Evolutionary conservation across 2,888 invertebrate species (phyloP).

Genomic region (Drosophila ustulata): DNA sequence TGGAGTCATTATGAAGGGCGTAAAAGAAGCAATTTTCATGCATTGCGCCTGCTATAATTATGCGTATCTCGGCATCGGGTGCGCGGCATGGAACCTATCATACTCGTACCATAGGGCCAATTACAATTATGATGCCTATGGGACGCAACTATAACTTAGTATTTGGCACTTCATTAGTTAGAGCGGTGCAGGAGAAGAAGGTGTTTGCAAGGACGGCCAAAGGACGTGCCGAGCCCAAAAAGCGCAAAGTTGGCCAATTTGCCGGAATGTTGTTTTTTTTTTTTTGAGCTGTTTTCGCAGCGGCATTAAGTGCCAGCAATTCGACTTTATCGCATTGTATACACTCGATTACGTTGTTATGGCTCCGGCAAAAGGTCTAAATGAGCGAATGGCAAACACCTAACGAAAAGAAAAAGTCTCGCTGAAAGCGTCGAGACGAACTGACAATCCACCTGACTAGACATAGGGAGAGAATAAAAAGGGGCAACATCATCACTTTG

Average conservation of each 20-base stretch:
- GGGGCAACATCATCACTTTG: slow-evolving; percentile 56
- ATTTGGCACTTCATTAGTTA: slow-evolving; percentile 53
- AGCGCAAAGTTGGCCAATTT: slow-evolving; percentile 63
- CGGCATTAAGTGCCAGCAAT: slow-evolving; percentile 60
- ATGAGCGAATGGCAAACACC: slow-evolving; percentile 41
- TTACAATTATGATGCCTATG: slow-evolving; percentile 50
- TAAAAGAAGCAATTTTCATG: slow-evolving; percentile 24
- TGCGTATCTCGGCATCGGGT: slow-evolving; percentile 19
- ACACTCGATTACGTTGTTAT: slow-evolving; percentile 77
- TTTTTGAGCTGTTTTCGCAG: slow-evolving; percentile 9
- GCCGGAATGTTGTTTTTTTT: slow-evolving; percentile 38
- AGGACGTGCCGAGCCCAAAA: slow-evolving; percentile 16
- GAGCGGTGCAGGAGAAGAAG: not conserved
- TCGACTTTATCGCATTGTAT: slow-evolving; percentile 68
- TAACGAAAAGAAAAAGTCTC: slow-evolving; percentile 18
- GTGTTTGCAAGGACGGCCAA: slow-evolving; percentile 5
- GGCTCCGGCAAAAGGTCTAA: slow-evolving; percentile 49
- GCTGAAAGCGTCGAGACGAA: slow-evolving; percentile 8
- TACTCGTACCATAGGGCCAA: slow-evolving; percentile 30
- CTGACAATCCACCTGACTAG: slow-evolving; percentile 32
- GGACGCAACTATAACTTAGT: slow-evolving; percentile 66
- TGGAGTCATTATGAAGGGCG: slow-evolving; percentile 6
- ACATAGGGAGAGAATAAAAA: slow-evolving; percentile 7
- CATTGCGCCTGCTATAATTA: slow-evolving; percentile 40
- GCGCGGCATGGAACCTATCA: slow-evolving; percentile 6